A percentile compares a stretch with the other conserved stretches of the same genome.
These are phyloP conservation scores for Acronicta alni DNA, from an alignment of 2,888 invertebrate species.

Conservation along the genomic window DNA sequence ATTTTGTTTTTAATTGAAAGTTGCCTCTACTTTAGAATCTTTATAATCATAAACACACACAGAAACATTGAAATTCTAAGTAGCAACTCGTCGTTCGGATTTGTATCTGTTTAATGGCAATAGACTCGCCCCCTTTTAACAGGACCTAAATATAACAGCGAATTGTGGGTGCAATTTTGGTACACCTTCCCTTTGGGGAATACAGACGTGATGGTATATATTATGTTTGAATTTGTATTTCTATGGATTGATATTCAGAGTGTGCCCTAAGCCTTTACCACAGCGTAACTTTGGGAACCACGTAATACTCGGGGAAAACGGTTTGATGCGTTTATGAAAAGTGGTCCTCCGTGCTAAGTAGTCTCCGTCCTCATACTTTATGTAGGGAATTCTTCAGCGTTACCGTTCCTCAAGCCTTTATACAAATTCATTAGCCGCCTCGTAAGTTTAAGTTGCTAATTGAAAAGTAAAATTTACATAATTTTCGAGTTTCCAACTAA, in stretches of 20 bases:
- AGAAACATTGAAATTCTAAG: no score
- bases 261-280: no score
- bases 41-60: no score
- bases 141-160: no score
- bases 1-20: not conserved
- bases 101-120: no score
- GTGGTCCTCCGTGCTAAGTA: conserved; percentile 32
- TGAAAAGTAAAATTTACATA: conserved; percentile 36
- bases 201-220: no score
- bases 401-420: conserved; percentile 13
- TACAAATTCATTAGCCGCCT: conserved; percentile 32
- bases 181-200: no score
- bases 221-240: no score
- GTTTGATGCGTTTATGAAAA: conserved; percentile 34
- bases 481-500: conserved; percentile 17
- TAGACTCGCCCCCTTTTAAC: no score
- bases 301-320: conserved; percentile 3
- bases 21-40: not conserved
- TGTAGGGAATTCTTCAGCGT: conserved; percentile 25
- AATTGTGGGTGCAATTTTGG: no score
- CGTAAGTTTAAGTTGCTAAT: conserved; percentile 28
- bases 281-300: conserved; percentile 14
- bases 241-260: no score
- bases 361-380: conserved; percentile 36
- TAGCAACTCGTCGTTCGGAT: no score